A percentile compares a stretch with the other conserved stretches of the same genome.
phyloP scores from a whole-genome alignment of 2,113 vertebrate genomes.

The Vombatus ursinus region DNA sequence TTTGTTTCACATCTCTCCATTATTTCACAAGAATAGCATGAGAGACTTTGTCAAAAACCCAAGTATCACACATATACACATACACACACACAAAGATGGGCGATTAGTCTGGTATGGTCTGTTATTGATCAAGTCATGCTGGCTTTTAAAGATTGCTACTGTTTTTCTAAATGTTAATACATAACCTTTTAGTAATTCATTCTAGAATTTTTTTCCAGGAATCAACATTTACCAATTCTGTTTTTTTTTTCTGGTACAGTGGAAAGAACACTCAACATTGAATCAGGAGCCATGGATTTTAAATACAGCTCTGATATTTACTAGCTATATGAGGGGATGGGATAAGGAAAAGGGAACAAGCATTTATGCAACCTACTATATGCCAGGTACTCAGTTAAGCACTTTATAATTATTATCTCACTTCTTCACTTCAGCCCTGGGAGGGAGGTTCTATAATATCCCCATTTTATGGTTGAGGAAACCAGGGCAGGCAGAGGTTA shows the following conservation, averaged over 20 bases:
- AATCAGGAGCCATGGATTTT: neutral
- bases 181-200: neutral
- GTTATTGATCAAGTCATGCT: neutral
- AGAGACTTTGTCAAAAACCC: neutral
- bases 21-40: neutral
- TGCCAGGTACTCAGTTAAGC: neutral
- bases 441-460: neutral
- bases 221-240: neutral
- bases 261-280: neutral
- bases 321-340: neutral
- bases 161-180: neutral
- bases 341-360: neutral
- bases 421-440: neutral
- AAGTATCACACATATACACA: neutral
- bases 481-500: neutral
- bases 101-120: neutral
- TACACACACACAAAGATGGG: neutral
- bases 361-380: neutral
- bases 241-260: neutral
- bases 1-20: neutral
- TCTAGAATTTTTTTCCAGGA: neutral
- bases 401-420: neutral
- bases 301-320: neutral
- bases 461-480: neutral
- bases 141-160: neutral